A percentile compares a stretch with the other conserved stretches of the same genome.
Conservation (phyloP, 2,113 vertebrate genomes). For the Ptilonorhynchus violaceus region DNA sequence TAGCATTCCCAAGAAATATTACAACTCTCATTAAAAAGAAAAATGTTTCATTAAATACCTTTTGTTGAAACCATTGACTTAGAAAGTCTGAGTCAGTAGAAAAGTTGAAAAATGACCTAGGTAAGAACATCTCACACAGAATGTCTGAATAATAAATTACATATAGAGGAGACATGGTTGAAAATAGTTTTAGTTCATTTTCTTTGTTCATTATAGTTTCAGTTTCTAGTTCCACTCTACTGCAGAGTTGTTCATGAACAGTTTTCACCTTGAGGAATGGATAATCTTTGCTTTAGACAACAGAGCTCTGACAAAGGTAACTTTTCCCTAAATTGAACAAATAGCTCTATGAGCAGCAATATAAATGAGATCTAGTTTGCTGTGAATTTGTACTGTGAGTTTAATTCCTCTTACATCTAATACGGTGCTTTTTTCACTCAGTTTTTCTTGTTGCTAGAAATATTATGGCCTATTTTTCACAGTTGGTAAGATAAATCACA, state of each 20-base stretch:
- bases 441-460: not conserved
- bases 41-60: not conserved
- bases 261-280: not conserved
- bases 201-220: not conserved
- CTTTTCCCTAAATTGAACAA: not conserved
- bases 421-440: not conserved
- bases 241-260: not conserved
- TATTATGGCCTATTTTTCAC: not conserved
- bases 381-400: not conserved
- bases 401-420: not conserved
- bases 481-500: not conserved
- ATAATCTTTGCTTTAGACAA: not conserved
- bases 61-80: not conserved
- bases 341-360: not conserved
- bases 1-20: not conserved
- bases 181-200: not conserved
- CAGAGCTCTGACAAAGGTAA: not conserved
- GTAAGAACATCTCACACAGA: not conserved
- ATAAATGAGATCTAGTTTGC: not conserved
- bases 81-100: not conserved
- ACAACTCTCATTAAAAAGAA: not conserved
- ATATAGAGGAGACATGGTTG: not conserved
- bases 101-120: not conserved
- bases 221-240: not conserved
- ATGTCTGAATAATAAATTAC: not conserved